Evolutionary conservation across 92 coral and sea anemone species (phyloP).

Genomic region (Siderastrea radians): DNA sequence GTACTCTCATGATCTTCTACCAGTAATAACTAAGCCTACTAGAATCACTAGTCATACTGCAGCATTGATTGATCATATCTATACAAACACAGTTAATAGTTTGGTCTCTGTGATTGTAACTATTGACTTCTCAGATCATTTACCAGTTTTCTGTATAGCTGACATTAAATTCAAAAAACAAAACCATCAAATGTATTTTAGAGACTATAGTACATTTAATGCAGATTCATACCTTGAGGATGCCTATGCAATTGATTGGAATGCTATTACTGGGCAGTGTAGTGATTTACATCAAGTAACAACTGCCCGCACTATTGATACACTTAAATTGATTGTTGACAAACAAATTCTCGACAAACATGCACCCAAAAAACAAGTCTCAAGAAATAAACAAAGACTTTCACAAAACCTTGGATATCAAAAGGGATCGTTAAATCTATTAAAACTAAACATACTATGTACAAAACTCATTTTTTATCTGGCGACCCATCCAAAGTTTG

Average conservation of each 20-base stretch:
- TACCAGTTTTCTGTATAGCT: slow-evolving; percentile 46
- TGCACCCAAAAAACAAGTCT: neutral
- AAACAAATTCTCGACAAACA: too few relatives aligned
- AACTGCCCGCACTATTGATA: slow-evolving; percentile 8
- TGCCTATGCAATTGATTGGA: too few relatives aligned
- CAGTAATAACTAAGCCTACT: too few relatives aligned
- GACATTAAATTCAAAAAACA: slow-evolving; percentile 10
- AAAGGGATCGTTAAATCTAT: slow-evolving; percentile 10
- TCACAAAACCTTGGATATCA: slow-evolving; percentile 33
- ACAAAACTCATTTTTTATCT: neutral
- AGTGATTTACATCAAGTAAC: slow-evolving; percentile 23
- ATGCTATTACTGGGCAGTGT: slow-evolving; percentile 16
- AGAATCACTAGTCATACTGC: too few relatives aligned
- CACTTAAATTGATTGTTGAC: slow-evolving; percentile 2
- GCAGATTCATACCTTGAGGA: too few relatives aligned
- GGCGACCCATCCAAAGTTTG: too few relatives aligned
- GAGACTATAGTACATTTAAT: too few relatives aligned
- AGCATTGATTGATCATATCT: too few relatives aligned
- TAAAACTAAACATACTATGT: slow-evolving; percentile 25
- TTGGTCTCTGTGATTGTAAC: too few relatives aligned
- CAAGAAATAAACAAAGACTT: neutral
- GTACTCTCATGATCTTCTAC: slow-evolving; percentile 25
- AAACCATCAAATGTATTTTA: too few relatives aligned
- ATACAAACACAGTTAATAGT: too few relatives aligned
- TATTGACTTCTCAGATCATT: too few relatives aligned